A percentile compares a stretch with the other conserved stretches of the same genome.
Evolutionary conservation across 2,888 invertebrate species (phyloP).

Genomic region (Diarsia dahlii): DNA sequence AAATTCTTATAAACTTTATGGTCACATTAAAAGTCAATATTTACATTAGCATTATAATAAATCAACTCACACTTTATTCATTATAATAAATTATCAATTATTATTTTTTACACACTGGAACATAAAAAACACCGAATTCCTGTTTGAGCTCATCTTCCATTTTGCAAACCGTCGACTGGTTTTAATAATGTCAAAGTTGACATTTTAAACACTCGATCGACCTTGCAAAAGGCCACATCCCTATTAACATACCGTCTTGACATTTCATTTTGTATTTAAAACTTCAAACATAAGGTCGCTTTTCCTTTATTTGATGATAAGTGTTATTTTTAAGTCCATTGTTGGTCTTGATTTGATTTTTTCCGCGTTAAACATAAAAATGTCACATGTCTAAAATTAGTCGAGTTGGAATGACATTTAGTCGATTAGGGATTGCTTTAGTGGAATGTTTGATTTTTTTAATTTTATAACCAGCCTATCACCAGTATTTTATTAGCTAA

Average conservation of each 20-base stretch:
- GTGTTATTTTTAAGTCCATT: constrained; percentile 1
- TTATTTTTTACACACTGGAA: constrained; percentile 26
- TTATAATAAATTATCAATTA: constrained; percentile 27
- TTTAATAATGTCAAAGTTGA: constrained; percentile 84
- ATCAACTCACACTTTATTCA: background rate
- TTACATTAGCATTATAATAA: constrained; percentile 12
- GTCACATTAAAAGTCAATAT: constrained; percentile 16
- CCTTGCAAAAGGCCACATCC: constrained; percentile 77
- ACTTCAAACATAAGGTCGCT: constrained; percentile 33
- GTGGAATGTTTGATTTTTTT: background rate
- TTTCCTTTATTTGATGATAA: constrained; percentile 42
- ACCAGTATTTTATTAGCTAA: background rate
- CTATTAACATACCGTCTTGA: constrained; percentile 62
- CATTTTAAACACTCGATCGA: constrained; percentile 68
- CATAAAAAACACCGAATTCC: constrained; percentile 40
- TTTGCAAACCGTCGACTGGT: constrained; percentile 73
- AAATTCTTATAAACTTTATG: background rate
- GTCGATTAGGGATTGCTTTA: background rate
- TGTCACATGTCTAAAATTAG: constrained; percentile 22
- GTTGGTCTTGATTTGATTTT: background rate
- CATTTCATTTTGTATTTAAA: constrained; percentile 59
- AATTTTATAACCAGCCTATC: background rate
- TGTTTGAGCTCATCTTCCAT: constrained; percentile 65
- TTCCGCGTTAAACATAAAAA: constrained; percentile 32
- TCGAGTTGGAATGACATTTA: constrained; percentile 18